Evolutionary conservation across 2,888 invertebrate genomes (phyloP), one percentile per base, ranked within the genome.

Genomic region (Leistus spinibarbis): DNA sequence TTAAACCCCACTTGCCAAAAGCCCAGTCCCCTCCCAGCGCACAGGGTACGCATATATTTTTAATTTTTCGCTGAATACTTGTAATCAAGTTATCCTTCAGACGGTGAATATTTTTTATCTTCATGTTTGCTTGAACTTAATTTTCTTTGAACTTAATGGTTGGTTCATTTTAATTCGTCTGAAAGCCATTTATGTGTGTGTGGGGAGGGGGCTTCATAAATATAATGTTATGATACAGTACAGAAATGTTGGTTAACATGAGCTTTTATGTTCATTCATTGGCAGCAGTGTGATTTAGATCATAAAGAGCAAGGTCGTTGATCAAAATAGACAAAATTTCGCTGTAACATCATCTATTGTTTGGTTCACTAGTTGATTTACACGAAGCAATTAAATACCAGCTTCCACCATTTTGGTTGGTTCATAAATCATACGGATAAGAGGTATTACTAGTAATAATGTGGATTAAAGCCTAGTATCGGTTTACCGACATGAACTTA

Each of bases 71-170:
- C 23, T 68, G 68, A 54, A 68, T 68, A 20, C 23, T 69, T 69
- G 60, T 69, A 69, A 69, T 69, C 24, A 69, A 69, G 69, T 69
- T 69, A 57, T 7, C 69, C 56, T 69, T 27, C 40, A 13, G n/a
- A n/a, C n/a, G n/a, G n/a, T 16, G 13, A 56, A 69, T 56, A 19
- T n/a, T n/a, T n/a, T 69, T 69, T 69, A 60, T 69, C 68, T 54
- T 56, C 54, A 68, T 68, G 22, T 64, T 20, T 3, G n/a, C n/a
- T 16, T 24, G 23, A 64, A 23, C 20, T 20, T 64, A 23, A 9
- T 64, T 54, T 54, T 5, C 54, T 54, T 54, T 53, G 7, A 3
- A 5, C 54, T 5, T 54, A 16, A 13, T 54, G 13, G 54, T 54
- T 16, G 17, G 13, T 54, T 54, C 54, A 54, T 54, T 17, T n/a